Percentiles rank a stretch among this genome's conserved stretches.
Conservation (phyloP, 2,888 invertebrate genomes). For the Antheraea assamensis region DNA sequence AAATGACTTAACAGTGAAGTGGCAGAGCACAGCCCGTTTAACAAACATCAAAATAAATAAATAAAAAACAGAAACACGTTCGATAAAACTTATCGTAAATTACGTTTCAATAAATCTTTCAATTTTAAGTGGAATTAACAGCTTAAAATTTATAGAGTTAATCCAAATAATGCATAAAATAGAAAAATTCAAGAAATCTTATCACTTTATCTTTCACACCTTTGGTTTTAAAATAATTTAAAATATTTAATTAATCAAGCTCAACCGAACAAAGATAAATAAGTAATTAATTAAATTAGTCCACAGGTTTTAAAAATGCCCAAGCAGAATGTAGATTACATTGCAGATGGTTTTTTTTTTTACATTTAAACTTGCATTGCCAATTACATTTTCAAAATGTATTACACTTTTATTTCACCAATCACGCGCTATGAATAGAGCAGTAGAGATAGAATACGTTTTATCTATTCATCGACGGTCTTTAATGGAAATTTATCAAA, state of each 20-base stretch:
- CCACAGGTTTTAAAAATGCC: not conserved
- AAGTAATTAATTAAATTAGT: not conserved
- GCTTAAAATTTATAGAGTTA: not conserved
- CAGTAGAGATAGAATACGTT: no score
- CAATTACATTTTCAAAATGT: not conserved
- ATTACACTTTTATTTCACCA: not conserved
- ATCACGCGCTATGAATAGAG: no score
- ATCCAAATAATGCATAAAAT: not conserved
- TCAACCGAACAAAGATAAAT: not conserved
- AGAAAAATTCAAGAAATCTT: not conserved
- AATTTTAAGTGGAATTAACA: not conserved
- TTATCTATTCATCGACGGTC: no score
- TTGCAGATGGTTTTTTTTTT: no score
- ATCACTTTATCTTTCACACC: not conserved
- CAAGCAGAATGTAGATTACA: not conserved
- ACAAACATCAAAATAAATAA: not conserved
- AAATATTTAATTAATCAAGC: not conserved
- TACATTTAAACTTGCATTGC: not conserved
- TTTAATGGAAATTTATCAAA: no score
- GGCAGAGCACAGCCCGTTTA: not conserved
- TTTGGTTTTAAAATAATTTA: not conserved
- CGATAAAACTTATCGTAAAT: not conserved
- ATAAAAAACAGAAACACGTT: not conserved
- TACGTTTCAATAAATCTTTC: not conserved
- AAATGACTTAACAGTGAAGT: no score